phyloP scores from a whole-genome alignment of 2,797 vertebrate species.

The Nothura maculosa region DNA sequence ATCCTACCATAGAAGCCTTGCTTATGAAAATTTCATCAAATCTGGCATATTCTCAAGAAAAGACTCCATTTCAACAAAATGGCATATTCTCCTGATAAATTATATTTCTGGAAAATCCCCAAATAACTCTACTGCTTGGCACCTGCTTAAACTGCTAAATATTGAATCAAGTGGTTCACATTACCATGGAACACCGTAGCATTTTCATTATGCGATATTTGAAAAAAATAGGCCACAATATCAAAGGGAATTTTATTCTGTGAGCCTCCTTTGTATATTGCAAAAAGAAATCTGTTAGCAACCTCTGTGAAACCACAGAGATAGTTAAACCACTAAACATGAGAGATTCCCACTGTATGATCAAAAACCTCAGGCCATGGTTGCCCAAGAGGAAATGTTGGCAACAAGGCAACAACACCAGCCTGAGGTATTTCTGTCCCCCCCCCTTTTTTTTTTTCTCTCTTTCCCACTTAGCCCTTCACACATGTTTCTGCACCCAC shows the following conservation, averaged over 20 bases:
- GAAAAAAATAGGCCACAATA: background rate
- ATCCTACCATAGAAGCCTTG: conserved; percentile 12
- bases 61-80: conserved; percentile 34
- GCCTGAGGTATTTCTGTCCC: background rate
- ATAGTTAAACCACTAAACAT: background rate
- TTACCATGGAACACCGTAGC: background rate
- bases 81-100: conserved; percentile 24
- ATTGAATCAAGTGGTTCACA: conserved; percentile 33
- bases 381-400: background rate
- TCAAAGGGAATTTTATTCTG: background rate
- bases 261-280: background rate
- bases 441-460: background rate
- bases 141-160: conserved; percentile 50
- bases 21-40: conserved; percentile 49
- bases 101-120: conserved; percentile 40
- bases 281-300: background rate
- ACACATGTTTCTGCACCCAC: background rate
- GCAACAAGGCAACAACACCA: background rate
- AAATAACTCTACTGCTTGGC: conserved; percentile 14
- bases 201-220: background rate
- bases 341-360: background rate
- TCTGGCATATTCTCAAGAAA: conserved; percentile 12
- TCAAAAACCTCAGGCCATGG: background rate
- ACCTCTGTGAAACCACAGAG: background rate
- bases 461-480: background rate